Evolutionary conservation across 2,113 vertebrate genomes (phyloP).

Genomic region (Scytalopus superciliaris): DNA sequence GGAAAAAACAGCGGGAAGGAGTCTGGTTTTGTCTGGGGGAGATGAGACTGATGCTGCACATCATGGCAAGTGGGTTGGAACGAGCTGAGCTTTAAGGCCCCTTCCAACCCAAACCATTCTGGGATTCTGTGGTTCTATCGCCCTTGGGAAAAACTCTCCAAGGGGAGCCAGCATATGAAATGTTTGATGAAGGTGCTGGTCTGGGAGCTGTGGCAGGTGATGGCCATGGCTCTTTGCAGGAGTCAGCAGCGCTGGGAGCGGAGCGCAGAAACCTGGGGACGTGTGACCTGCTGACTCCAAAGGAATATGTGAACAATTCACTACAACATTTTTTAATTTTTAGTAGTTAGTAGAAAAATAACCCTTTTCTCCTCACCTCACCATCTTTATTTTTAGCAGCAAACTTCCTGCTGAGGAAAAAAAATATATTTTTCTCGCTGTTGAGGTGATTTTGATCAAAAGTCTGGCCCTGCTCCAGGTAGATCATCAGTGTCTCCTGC

Average conservation of each 20-base stretch:
- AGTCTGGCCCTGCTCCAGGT: slow-evolving; percentile 5
- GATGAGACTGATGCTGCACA: accelerated
- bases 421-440: neutral
- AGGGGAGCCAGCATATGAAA: neutral
- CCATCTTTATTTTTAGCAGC: slow-evolving; percentile 39
- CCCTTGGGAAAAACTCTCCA: neutral
- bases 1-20: neutral
- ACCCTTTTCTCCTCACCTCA: neutral
- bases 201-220: accelerated
- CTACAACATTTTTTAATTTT: neutral
- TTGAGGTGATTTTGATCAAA: neutral
- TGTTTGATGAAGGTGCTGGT: accelerated
- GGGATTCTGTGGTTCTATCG: neutral
- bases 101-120: neutral
- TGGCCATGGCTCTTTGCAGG: accelerated
- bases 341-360: slow-evolving; percentile 1
- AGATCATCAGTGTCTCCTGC: neutral
- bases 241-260: neutral
- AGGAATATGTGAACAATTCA: slow-evolving; percentile 24
- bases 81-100: neutral
- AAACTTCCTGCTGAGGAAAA: slow-evolving; percentile 24
- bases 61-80: accelerated
- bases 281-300: slow-evolving; percentile 5
- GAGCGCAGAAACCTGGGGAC: neutral
- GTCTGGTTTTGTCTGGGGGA: neutral